Evolutionary conservation across 2,888 invertebrate genomes (phyloP).

Genomic region (Drosophila buzzatii): DNA sequence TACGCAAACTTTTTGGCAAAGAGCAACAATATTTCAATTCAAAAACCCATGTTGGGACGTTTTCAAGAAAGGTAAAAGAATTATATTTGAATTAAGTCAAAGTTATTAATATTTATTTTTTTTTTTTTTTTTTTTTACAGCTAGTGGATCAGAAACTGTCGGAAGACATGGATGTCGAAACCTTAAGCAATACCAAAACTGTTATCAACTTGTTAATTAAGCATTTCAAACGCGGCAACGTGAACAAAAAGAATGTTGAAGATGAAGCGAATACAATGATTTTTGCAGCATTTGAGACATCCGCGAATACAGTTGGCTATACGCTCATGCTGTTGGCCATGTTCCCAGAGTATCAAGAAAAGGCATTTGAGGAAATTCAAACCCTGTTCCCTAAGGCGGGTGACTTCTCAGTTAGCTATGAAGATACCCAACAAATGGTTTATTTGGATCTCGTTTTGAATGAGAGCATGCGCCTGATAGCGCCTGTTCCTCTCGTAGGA

Average conservation of each 20-base stretch:
- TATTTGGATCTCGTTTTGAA: conserved; percentile 21
- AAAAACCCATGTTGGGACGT: neutral
- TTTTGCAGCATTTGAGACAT: conserved; percentile 23
- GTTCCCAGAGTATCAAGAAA: conserved; percentile 26
- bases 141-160: neutral
- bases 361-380: conserved; percentile 18
- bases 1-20: conserved; percentile 13
- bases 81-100: neutral
- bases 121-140: neutral
- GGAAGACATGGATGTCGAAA: neutral
- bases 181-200: neutral
- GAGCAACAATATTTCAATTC: conserved; percentile 7
- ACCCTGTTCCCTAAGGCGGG: conserved; percentile 2
- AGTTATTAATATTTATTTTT: neutral
- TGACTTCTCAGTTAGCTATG: conserved; percentile 12
- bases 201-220: conserved; percentile 13
- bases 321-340: conserved; percentile 24
- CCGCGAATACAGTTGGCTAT: neutral
- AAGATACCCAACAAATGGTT: conserved; percentile 13
- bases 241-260: conserved; percentile 4
- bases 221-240: neutral
- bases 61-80: neutral
- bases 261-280: conserved; percentile 11
- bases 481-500: conserved; percentile 18
- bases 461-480: conserved; percentile 18